These are phyloP conservation scores for Sinotaia quadrata DNA, from an alignment of 2,888 invertebrate genomes.

Conservation along the genomic window DNA sequence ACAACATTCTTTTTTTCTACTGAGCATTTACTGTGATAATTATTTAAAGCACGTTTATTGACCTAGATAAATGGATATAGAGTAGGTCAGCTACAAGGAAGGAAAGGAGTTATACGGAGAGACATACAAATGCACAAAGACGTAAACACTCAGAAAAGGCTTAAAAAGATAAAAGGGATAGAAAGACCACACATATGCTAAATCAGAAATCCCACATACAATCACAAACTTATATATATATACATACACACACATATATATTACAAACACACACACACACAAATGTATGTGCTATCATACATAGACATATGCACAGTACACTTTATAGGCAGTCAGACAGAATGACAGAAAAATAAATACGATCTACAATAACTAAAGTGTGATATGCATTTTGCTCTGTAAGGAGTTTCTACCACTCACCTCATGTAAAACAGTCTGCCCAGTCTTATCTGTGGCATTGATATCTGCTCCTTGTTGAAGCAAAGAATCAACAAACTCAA, in stretches of 20 bases:
- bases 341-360: not conserved
- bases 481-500: conserved; percentile 63
- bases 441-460: conserved; percentile 66
- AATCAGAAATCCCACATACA: not conserved
- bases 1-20: no score
- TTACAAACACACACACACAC: not conserved
- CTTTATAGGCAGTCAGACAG: not conserved
- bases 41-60: no score
- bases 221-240: no score
- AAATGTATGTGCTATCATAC: not conserved
- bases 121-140: not conserved
- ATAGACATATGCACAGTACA: not conserved
- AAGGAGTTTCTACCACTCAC: no score
- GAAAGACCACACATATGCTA: not conserved
- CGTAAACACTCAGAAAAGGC: not conserved
- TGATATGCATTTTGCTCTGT: no score
- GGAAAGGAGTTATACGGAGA: no score
- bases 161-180: not conserved
- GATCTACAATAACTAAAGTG: not conserved
- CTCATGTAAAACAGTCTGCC: conserved; percentile 70
- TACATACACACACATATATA: no score
- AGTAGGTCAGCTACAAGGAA: no score
- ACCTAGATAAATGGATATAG: no score
- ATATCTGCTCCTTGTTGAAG: conserved; percentile 64
- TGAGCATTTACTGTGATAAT: no score